phyloP scores from a whole-genome alignment of 1,140 invertebrate genomes.

The Zaprionus ghesquierei region DNA sequence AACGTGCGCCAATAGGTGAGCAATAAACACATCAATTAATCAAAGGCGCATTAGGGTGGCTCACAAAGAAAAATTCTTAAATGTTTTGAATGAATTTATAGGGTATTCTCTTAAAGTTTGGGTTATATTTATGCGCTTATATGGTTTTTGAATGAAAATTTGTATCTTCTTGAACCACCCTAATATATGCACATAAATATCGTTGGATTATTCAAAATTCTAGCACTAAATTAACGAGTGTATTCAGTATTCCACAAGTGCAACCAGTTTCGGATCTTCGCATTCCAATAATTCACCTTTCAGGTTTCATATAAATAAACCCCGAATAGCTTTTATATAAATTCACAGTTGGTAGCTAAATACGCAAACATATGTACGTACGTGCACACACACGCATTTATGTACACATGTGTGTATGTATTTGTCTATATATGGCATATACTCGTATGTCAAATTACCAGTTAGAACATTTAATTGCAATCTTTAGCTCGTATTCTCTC shows the following conservation, averaged over 20 bases:
- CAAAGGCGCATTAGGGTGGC: not conserved
- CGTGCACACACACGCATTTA: not conserved
- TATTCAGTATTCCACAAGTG: slow-evolving; percentile 13
- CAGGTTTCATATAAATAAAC: slow-evolving; percentile 56
- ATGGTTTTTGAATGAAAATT: not conserved
- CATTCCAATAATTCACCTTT: slow-evolving; percentile 25
- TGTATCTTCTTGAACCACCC: not conserved
- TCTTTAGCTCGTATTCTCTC: slow-evolving; percentile 36
- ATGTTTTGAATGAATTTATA: no score
- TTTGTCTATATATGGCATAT: not conserved
- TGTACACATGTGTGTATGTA: not conserved
- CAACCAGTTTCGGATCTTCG: slow-evolving; percentile 40
- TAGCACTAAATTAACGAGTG: not conserved
- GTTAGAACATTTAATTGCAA: slow-evolving; percentile 55
- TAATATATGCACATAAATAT: not conserved
- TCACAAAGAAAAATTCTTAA: not conserved
- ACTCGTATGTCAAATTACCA: slow-evolving; percentile 29
- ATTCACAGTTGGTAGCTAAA: slow-evolving; percentile 1
- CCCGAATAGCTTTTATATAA: slow-evolving; percentile 15
- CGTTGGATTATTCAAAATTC: not conserved
- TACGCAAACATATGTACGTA: not conserved
- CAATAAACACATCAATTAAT: slow-evolving; percentile 11
- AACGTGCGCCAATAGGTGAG: slow-evolving; percentile 76
- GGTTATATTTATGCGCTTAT: not conserved
- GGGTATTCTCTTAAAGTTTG: not conserved